Conservation (phyloP, 2,888 invertebrate species). For the Dynastes hyllus region DNA sequence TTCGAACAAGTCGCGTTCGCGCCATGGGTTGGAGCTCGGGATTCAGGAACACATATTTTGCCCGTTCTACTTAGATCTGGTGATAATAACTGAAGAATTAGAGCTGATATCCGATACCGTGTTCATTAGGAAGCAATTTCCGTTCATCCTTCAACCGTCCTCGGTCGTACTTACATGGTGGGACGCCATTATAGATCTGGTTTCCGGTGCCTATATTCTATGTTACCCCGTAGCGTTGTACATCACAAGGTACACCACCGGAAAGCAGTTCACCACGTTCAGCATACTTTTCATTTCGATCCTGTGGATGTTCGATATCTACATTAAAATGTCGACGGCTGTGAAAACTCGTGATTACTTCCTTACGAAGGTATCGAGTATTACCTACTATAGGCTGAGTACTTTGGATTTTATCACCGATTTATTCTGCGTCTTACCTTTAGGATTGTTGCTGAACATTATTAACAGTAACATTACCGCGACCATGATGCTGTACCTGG, state of each 20-base stretch:
- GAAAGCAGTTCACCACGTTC: slow-evolving; percentile 9
- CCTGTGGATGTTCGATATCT: slow-evolving; percentile 58
- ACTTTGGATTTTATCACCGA: slow-evolving; percentile 55
- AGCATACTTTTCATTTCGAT: slow-evolving; percentile 43
- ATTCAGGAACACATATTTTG: slow-evolving; percentile 50
- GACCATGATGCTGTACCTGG: slow-evolving; percentile 23
- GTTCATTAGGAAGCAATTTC: slow-evolving; percentile 58
- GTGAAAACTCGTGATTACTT: slow-evolving; percentile 56
- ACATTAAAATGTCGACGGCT: slow-evolving; percentile 58
- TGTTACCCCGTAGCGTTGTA: slow-evolving; percentile 48
- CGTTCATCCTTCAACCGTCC: slow-evolving; percentile 59
- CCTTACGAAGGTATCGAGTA: slow-evolving; percentile 51
- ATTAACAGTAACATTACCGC: slow-evolving; percentile 38
- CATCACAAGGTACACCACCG: slow-evolving; percentile 44
- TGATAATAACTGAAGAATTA: slow-evolving; percentile 54
- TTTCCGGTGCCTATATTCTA: background rate
- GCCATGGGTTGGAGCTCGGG: background rate
- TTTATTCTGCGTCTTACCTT: slow-evolving; percentile 50
- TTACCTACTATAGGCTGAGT: slow-evolving; percentile 48
- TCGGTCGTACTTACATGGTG: slow-evolving; percentile 58
- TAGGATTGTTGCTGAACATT: slow-evolving; percentile 40
- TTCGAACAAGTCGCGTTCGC: slow-evolving; percentile 1
- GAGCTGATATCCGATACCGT: slow-evolving; percentile 56
- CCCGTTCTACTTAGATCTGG: slow-evolving; percentile 51
- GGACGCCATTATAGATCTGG: slow-evolving; percentile 54